These are phyloP conservation scores for Cotesia chilonis DNA, from an alignment of 1,140 invertebrate genomes.

Conservation along the genomic window DNA sequence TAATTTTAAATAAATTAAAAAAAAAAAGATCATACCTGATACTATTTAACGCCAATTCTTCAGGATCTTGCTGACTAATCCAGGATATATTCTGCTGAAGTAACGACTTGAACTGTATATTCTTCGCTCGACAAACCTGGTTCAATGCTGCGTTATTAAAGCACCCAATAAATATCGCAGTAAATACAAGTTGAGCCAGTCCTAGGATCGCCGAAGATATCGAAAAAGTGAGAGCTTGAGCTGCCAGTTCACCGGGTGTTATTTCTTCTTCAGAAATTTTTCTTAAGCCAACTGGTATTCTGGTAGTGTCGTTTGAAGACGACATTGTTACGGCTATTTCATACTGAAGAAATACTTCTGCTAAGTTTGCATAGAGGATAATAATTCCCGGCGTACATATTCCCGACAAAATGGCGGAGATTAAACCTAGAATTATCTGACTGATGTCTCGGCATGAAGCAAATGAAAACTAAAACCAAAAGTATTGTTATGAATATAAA, in stretches of 20 bases:
- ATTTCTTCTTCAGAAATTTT: background rate
- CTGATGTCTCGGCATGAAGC: slow-evolving; percentile 19
- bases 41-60: slow-evolving; percentile 18
- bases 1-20: too few species aligned
- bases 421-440: slow-evolving; percentile 17
- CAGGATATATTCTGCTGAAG: slow-evolving; percentile 27
- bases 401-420: slow-evolving; percentile 24
- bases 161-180: slow-evolving; percentile 11
- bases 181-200: slow-evolving; percentile 15
- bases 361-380: slow-evolving; percentile 28
- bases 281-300: slow-evolving; percentile 24
- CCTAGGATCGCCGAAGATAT: slow-evolving; percentile 18
- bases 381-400: slow-evolving; percentile 23
- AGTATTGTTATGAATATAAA: background rate
- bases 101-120: slow-evolving; percentile 23
- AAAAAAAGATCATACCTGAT: background rate
- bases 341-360: slow-evolving; percentile 23
- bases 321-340: slow-evolving; percentile 8
- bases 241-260: slow-evolving; percentile 8
- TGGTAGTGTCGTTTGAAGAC: background rate
- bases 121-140: background rate
- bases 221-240: slow-evolving; percentile 14
- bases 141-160: slow-evolving; percentile 23
- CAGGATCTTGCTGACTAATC: slow-evolving; percentile 22
- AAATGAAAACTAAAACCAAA: slow-evolving; percentile 21